Percentiles rank a stretch among this genome's conserved stretches.
phyloP scores from a whole-genome alignment of 2,797 vertebrate species.

The Pagetopsis macropterus region DNA sequence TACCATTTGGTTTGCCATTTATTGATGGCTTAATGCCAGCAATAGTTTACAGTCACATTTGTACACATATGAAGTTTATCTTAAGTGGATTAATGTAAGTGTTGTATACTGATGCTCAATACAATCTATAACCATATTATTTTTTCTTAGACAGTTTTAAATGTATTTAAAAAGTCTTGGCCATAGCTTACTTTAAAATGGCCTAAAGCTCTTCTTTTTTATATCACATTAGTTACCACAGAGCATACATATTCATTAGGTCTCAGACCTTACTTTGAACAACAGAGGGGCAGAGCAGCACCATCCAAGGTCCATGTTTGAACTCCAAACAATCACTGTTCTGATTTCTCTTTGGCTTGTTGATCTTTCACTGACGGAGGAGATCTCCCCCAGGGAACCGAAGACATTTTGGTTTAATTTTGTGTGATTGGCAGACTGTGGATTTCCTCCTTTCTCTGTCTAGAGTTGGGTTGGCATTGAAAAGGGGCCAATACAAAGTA shows the following conservation, averaged over 20 bases:
- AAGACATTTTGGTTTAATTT: slow-evolving; percentile 56
- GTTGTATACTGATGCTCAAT: neutral
- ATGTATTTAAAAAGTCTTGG: neutral
- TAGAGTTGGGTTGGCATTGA: slow-evolving; percentile 31
- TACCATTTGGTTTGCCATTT: neutral
- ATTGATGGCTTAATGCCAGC: neutral
- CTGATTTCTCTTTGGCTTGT: slow-evolving; percentile 32
- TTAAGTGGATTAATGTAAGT: neutral
- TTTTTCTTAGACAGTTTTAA: neutral
- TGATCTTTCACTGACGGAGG: slow-evolving; percentile 45
- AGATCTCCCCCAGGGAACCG: slow-evolving; percentile 26
- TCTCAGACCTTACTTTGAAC: slow-evolving; percentile 20
- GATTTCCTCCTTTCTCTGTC: slow-evolving; percentile 43
- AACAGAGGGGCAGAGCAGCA: slow-evolving; percentile 21
- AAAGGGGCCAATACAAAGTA: slow-evolving; percentile 36
- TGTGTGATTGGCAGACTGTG: slow-evolving; percentile 54
- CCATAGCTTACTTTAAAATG: neutral
- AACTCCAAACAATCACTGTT: slow-evolving; percentile 40
- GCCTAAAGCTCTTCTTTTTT: slow-evolving; percentile 16
- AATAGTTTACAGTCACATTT: neutral
- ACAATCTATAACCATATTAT: neutral
- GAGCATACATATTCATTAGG: slow-evolving; percentile 54
- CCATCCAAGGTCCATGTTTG: slow-evolving; percentile 29
- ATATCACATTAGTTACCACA: slow-evolving; percentile 34
- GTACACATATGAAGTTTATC: neutral